phyloP scores from a whole-genome alignment of 2,113 vertebrate genomes.

The Nothocercus nigrocapillus region DNA sequence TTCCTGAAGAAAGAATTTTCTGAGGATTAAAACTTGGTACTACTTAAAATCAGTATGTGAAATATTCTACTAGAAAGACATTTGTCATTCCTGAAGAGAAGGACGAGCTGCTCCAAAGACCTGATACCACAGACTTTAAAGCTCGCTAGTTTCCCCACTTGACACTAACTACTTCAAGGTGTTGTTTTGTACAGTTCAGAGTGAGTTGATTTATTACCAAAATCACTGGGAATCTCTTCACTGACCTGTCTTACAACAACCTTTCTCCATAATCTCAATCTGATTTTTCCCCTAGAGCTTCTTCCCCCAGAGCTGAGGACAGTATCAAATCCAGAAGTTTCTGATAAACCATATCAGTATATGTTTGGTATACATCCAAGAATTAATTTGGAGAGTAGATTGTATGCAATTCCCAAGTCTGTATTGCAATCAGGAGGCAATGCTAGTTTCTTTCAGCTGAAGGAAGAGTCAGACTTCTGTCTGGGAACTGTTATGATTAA shows the following conservation, averaged over 20 bases:
- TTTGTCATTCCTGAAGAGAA: not conserved
- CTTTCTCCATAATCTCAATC: not conserved
- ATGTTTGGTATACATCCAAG: not conserved
- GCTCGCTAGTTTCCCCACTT: not conserved
- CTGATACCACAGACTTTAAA: not conserved
- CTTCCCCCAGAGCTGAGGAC: not conserved
- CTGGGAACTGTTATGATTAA: not conserved
- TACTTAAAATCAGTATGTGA: not conserved
- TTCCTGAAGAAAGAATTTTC: not conserved
- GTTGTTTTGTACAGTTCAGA: not conserved
- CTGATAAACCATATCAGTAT: not conserved
- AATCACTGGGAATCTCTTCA: not conserved
- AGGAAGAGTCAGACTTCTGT: not conserved
- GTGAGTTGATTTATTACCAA: not conserved
- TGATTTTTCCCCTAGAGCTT: not conserved
- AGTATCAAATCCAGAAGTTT: not conserved
- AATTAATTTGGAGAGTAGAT: not conserved
- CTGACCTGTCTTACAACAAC: rapidly evolving
- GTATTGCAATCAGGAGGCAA: not conserved
- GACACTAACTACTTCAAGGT: not conserved
- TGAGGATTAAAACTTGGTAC: not conserved
- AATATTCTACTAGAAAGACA: not conserved
- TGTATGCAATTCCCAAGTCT: not conserved
- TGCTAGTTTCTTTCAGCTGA: not conserved
- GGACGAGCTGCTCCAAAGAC: not conserved